Evolutionary conservation across 2,888 invertebrate species (phyloP), one percentile per base, ranked within the genome.

Genomic region (Dusona sp.): DNA sequence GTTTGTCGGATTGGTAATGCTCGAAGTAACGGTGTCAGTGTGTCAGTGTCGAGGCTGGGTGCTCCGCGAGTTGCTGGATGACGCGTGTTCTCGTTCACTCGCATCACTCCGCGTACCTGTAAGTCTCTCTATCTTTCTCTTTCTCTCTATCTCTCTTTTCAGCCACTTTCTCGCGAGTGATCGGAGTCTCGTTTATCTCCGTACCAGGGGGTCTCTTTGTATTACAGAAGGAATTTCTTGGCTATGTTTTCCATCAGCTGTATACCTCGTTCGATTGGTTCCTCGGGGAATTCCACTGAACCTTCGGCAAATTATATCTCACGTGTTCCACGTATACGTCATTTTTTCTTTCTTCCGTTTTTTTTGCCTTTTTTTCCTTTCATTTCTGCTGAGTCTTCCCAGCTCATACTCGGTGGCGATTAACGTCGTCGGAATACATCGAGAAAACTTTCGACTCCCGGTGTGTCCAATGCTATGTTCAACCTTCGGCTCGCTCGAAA

Each of bases 401-500:
- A 33, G 74, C 81, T 82, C 79, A 75, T 81, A 68, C 75, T 67
- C 79, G 25, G 36, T 16, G 72, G 29, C 79, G 82, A 70, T 61
- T 19, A 80, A 73, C 80, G 79, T 61, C 57, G 65, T 73, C 73
- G 73, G 90, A 90, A 91, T 91, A 89, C 67, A 90, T 88, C 85
- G 88, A 84, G 90, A 92, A 92, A 91, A 90, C 83, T 87, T 88
- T 74, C 84, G 85, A 77, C 75, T 74, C 90, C 89, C 88, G 51
- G 48, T 54, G 79, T 42, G 33, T 61, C 45, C 48, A 33, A 70
- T 51, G 45, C 42, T 54, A 16, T 89, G 88, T 90, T 92, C 91
- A 92, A 91, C 92, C 92, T 92, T 92, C 92, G 89, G 84, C 73
- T 45, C 88, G 90, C 92, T 92, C 87, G 91, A 92, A 92, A 92